Evolutionary conservation across 2,113 vertebrate species (phyloP).

Genomic region (Asarcornis scutulata): DNA sequence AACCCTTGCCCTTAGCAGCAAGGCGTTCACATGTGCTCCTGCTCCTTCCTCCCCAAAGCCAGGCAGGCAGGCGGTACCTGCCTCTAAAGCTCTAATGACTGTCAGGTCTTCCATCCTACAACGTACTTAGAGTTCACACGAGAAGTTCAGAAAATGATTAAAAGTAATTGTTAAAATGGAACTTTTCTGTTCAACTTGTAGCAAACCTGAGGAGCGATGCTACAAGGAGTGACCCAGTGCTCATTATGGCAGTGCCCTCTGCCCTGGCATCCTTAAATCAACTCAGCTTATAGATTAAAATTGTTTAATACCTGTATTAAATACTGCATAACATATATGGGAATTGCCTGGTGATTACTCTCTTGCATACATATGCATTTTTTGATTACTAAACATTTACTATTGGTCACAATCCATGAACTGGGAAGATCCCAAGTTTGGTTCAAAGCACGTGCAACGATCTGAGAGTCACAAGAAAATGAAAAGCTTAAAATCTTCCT

Average conservation of each 20-base stretch:
- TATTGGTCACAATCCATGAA: neutral
- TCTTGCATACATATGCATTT: neutral
- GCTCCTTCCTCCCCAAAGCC: neutral
- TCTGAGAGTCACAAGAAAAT: neutral
- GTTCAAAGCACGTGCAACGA: neutral
- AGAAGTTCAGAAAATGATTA: neutral
- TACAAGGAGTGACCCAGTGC: rapidly evolving
- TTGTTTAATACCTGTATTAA: neutral
- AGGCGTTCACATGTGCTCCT: neutral
- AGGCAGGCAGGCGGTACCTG: neutral
- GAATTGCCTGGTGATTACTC: neutral
- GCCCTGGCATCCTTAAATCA: neutral
- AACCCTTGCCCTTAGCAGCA: neutral
- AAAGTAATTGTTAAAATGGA: neutral
- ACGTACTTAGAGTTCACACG: neutral
- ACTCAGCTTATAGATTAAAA: neutral
- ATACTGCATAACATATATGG: neutral
- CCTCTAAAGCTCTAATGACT: neutral
- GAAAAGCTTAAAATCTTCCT: neutral
- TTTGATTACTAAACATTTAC: neutral
- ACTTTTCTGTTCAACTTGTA: neutral
- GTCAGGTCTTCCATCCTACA: neutral
- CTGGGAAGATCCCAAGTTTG: neutral
- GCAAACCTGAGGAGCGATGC: neutral
- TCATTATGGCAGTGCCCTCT: neutral